Conservation (phyloP, 2,797 vertebrate species). For the Anableps anableps region DNA sequence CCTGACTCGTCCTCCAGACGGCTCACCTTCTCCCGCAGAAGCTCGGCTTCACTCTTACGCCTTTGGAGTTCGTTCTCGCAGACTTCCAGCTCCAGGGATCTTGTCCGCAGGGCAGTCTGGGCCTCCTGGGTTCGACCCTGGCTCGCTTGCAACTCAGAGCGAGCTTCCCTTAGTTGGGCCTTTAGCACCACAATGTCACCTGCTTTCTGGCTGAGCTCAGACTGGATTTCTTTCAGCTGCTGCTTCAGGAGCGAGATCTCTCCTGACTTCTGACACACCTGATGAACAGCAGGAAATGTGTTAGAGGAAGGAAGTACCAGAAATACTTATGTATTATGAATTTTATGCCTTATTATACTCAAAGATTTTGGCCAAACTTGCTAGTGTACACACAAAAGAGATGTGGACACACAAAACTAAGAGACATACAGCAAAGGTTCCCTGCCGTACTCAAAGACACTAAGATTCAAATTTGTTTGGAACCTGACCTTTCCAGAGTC, state of each 20-base stretch:
- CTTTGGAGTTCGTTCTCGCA: conserved; percentile 96
- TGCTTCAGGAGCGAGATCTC: conserved; percentile 98
- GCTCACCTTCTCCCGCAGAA: conserved; percentile 90
- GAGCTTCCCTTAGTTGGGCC: conserved; percentile 90
- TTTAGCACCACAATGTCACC: conserved; percentile 91
- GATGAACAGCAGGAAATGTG: not conserved
- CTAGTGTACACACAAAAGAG: not conserved
- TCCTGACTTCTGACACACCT: conserved; percentile 98
- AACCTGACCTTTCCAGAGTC: conserved; percentile 1
- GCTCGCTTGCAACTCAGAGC: conserved; percentile 88
- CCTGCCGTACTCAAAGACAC: not conserved
- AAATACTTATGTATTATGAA: not conserved
- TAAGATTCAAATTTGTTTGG: not conserved
- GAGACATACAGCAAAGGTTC: not conserved
- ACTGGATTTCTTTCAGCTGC: conserved; percentile 95
- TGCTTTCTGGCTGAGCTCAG: conserved; percentile 90
- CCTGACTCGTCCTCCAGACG: conserved; percentile 88
- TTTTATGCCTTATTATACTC: conserved; percentile 7
- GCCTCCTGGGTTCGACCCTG: conserved; percentile 89
- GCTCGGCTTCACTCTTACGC: conserved; percentile 92
- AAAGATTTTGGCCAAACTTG: not conserved
- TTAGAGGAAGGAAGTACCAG: conserved; percentile 2
- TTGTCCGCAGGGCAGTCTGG: conserved; percentile 85
- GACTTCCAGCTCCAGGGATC: conserved; percentile 93
- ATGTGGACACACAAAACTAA: not conserved